Evolutionary conservation across 2,113 vertebrate species (phyloP), one percentile per base, ranked within the genome.

Genomic region (Malurus elegans): DNA sequence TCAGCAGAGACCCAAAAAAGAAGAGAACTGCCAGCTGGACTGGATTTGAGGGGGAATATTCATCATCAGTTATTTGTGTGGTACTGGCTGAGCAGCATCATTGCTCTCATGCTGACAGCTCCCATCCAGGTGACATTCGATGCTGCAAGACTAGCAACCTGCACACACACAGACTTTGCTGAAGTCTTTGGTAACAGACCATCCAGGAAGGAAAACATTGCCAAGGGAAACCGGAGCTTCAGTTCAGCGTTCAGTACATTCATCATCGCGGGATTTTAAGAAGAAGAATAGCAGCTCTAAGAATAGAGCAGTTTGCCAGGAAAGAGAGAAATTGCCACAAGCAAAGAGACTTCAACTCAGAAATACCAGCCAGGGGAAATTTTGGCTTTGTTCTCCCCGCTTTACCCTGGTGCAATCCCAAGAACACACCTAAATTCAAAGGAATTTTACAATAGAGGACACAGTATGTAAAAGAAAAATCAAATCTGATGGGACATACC

Each of bases 231-330:
- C 40, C 31, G 84, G 38, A 93, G 83, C 36, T 88, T 36, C 62
- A 83, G 86, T 79, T 95, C 93, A 96, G 89, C 85, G 88, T 91
- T 76, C 89, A 86, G 50, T 76, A 71, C 83, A 85, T 73, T 94
- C 87, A 88, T 64, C 90, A 81, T 86, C 69, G 79, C 32, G 58
- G 70, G 84, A 92, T 95, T 97, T 96, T 50, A 71, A 94, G 83
- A 88, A 81, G 48, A 92, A 91, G 28, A 92, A 91, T 14, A 92
- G 80, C 60, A 95, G 81, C 76, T 93, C 87, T 92, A 87, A 31
- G 65, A 84, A 82, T 25, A 71, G 36, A 93, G 79, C 54, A 71
- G 38, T 34, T 93, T 88, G 69, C 78, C 82, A 93, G 74, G 57
- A 92, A 88, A 97, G 76, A 74, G 71, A 84, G 62, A 93, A 96